phyloP scores from a whole-genome alignment of 92 coral and sea anemone genomes.

The Phenganax marumi region DNA sequence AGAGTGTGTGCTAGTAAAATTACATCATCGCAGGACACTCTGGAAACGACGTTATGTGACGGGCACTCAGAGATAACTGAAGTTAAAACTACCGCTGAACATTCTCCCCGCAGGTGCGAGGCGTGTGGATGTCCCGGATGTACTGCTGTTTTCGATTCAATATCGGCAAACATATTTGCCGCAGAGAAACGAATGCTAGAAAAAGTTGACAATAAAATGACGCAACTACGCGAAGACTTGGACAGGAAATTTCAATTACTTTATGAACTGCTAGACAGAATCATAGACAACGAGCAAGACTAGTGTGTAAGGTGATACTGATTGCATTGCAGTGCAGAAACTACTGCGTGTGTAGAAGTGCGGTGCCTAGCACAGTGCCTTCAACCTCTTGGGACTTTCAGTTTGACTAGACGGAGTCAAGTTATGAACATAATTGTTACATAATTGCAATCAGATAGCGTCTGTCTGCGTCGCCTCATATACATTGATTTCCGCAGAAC shows the following conservation, averaged over 20 bases:
- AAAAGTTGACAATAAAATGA: constrained; percentile 73
- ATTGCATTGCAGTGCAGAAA: too few relatives aligned
- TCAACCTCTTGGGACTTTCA: too few relatives aligned
- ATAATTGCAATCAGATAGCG: too few relatives aligned
- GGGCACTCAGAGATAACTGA: background rate
- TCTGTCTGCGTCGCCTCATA: too few relatives aligned
- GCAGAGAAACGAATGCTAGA: constrained; percentile 94
- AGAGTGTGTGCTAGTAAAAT: constrained; percentile 75
- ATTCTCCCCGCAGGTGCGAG: constrained; percentile 62
- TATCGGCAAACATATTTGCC: constrained; percentile 90
- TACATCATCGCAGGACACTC: constrained; percentile 59
- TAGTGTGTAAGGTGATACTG: background rate
- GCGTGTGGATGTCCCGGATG: constrained; percentile 98
- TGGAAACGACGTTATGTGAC: constrained; percentile 22
- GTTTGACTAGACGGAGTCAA: too few relatives aligned
- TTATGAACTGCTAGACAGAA: constrained; percentile 54
- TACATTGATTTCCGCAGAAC: too few relatives aligned
- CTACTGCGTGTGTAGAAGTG: too few relatives aligned
- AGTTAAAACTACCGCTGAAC: background rate
- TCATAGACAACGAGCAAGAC: constrained; percentile 8
- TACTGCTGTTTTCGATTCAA: constrained; percentile 87
- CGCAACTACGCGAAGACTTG: constrained; percentile 72
- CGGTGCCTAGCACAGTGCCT: too few relatives aligned
- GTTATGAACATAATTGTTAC: too few relatives aligned
- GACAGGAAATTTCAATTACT: constrained; percentile 77